Base-by-base conservation (phyloP, 2,888 invertebrate genomes). In the Odontocerum albicorne region DNA sequence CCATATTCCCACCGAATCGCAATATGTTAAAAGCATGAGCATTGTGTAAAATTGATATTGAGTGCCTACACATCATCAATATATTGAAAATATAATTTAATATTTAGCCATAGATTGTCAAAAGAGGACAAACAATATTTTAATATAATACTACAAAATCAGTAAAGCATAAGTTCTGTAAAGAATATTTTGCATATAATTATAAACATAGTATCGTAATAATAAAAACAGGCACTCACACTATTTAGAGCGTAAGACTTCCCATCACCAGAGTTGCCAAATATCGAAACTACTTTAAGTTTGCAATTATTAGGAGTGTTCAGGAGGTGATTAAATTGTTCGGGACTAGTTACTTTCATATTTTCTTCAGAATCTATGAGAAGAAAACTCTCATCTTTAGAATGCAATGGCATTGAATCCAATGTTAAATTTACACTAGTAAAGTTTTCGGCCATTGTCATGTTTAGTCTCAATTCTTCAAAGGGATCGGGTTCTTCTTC, bases 251-350 rank as follows among this genome's bases (percentile, higher is more conserved):
- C 89, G 65, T 86, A 81, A 2, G 90, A 90, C 71, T 91, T 91
- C 1, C 90, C 91, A 72, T 90, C 90, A 0, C 90, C 90, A 0
- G 89, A 88, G 66, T 90, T 91, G 2, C 92, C 92, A 72, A 91
- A 89, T 65, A 92, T 88, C 8, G 90, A 87, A 0, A 91, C 82
- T 12, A 90, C 90, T 72, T 90, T 90, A 10, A 90, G 82, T 68
- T 82, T 84, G 20, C 74, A 71, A 39, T 69, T 71, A 36, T 74
- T 73, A 4, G 66, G 64, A 49, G 81, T 79, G 42, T 72, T 72
- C 17, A 84, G 65, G 49, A 70, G 70, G 27, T 70, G 67, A 7
- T 77, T 66, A 66, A 86, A 81, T 64, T 81, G 68, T 57, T 82
- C 80, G 1, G 75, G 73, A 32, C 73, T 79, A 3, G 76, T 68